Conservation (phyloP, 1,140 invertebrate genomes). For the Drosophila trapezifrons region DNA sequence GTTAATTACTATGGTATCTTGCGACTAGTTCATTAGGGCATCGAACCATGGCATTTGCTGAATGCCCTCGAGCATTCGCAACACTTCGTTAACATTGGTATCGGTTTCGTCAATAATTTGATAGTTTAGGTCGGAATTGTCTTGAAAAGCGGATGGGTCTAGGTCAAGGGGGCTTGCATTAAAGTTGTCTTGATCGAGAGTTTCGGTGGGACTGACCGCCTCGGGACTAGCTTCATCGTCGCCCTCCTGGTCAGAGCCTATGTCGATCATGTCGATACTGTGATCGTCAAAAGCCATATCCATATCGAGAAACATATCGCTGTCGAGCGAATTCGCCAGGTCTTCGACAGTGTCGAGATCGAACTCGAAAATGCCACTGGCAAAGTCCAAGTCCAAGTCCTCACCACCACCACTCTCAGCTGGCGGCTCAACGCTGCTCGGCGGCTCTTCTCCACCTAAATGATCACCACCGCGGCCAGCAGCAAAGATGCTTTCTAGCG, state of each 20-base stretch:
- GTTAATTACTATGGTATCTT: slow-evolving; percentile 18
- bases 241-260: slow-evolving; percentile 27
- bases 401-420: slow-evolving; percentile 17
- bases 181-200: slow-evolving; percentile 12
- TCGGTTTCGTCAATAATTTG: slow-evolving; percentile 37
- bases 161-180: slow-evolving; percentile 1
- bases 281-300: slow-evolving; percentile 47
- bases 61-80: slow-evolving; percentile 55
- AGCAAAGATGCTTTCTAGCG: slow-evolving; percentile 63
- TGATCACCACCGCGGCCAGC: slow-evolving; percentile 34
- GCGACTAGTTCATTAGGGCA: slow-evolving; percentile 48
- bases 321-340: slow-evolving; percentile 46
- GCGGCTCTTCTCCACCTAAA: slow-evolving; percentile 21
- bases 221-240: slow-evolving; percentile 2
- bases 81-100: slow-evolving; percentile 50
- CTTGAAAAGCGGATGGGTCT: slow-evolving; percentile 1
- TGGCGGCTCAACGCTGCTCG: slow-evolving; percentile 6
- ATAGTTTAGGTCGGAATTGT: slow-evolving; percentile 34
- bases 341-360: slow-evolving; percentile 48
- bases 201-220: slow-evolving; percentile 22
- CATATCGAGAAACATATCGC: slow-evolving; percentile 59
- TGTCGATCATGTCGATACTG: slow-evolving; percentile 21
- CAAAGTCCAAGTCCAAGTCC: slow-evolving; percentile 43
- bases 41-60: slow-evolving; percentile 62
- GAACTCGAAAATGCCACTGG: slow-evolving; percentile 56